Evolutionary conservation across 1,140 invertebrate species (phyloP), one percentile per base, ranked within the genome.

Genomic region (Drosophila asahinai): DNA sequence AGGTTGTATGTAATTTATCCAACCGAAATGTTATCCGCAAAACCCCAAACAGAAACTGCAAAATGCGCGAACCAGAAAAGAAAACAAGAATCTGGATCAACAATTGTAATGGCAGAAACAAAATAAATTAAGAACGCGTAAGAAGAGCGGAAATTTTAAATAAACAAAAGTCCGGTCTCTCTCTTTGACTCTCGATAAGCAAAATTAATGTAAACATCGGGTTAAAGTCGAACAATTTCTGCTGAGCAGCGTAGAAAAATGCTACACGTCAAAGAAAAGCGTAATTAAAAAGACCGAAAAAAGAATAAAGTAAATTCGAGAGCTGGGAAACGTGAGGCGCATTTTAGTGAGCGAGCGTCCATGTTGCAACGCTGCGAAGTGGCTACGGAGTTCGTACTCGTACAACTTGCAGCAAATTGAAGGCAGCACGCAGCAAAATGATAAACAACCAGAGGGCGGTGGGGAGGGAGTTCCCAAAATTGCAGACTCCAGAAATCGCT

Each of bases 341-440:
- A 65, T 74, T 62, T 52, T 60, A 40, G 33, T 6, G 36, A 57
- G 36, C 52, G 30, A 55, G 19, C 52, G 33, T 36, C 54, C 22
- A 40, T 57, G 54, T 38, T 57, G 54, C 54, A 38, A 55, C 54
- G 22, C 54, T 15, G 14, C 52, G 9, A 62, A 62, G 58, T 65
- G 40, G 14, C n/a, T 45, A 30, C 58, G 27, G 27, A 60, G 58
- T 17, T 4, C 42, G 15, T n/a, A n/a, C 40, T 42, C 33, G 52
- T 57, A 40, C 66, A 71, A 67, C 62, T 78, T 83, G 81, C 82
- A 78, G 72, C 71, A 86, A 86, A 87, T 86, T 87, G 80, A 78
- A 83, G 72, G 84, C 79, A 52, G 83, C 76, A 87, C 71, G 80
- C 77, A 66, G 71, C 67, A 66, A 83, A 87, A 83, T 89, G 84